A percentile compares a stretch with the other conserved stretches of the same genome.
Conservation (phyloP, 2,888 invertebrate species). For the Epinotia bilunana region DNA sequence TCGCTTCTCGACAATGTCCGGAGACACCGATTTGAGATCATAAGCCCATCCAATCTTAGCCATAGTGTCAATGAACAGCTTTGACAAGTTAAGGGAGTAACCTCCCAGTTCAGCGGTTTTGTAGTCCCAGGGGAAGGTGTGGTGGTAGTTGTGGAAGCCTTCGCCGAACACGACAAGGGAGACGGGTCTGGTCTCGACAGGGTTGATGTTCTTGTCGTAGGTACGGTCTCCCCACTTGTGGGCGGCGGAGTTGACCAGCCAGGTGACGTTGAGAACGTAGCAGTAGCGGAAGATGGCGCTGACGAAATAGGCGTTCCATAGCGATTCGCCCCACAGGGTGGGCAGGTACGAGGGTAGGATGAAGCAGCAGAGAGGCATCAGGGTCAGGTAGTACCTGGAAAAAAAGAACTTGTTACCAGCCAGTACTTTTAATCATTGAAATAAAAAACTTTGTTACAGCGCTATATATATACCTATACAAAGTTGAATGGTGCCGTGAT, state of each 20-base stretch:
- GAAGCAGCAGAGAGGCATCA: constrained; percentile 91
- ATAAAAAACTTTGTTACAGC: too few relatives aligned
- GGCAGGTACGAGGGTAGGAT: constrained; percentile 90
- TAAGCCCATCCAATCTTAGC: constrained; percentile 94
- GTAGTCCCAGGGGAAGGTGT: constrained; percentile 94
- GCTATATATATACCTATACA: too few relatives aligned
- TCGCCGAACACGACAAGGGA: constrained; percentile 88
- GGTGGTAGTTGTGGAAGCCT: constrained; percentile 95
- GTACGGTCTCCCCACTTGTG: constrained; percentile 90
- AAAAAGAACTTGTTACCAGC: constrained; percentile 22
- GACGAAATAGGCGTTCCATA: constrained; percentile 87
- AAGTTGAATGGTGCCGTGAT: too few relatives aligned
- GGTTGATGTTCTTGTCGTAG: constrained; percentile 90
- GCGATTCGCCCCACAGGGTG: constrained; percentile 90
- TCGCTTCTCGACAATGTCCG: constrained; percentile 87
- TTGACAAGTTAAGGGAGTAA: constrained; percentile 88
- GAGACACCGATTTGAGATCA: constrained; percentile 91
- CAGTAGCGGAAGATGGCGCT: constrained; percentile 90
- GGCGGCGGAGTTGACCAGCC: constrained; percentile 95
- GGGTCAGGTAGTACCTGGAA: constrained; percentile 87
- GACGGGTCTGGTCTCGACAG: constrained; percentile 88
- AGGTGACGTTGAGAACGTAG: constrained; percentile 92
- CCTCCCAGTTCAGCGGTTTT: constrained; percentile 91
- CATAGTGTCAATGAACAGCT: constrained; percentile 91
- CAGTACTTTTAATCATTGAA: neutral